Conservation (phyloP, 2,113 vertebrate species). For the Plotosus lineatus region DNA sequence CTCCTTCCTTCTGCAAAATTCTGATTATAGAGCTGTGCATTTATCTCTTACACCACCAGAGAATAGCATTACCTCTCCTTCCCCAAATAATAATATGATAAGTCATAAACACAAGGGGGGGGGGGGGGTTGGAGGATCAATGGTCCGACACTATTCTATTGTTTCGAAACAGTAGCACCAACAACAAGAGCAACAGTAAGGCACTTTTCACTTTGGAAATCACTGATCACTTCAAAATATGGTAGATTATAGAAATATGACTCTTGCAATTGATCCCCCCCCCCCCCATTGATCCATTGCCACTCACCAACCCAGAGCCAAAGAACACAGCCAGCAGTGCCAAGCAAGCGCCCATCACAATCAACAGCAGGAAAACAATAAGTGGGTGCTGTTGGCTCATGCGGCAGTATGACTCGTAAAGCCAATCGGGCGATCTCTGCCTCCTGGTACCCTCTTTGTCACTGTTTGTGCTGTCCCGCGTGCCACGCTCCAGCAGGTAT, state of each 20-base stretch:
- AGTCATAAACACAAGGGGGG: too few relatives aligned
- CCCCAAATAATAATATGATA: not conserved
- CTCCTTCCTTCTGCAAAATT: not conserved
- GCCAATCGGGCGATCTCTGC: constrained; percentile 87
- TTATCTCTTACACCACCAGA: not conserved
- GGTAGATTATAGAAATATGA: not conserved
- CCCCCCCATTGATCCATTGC: constrained; percentile 30
- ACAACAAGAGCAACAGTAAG: not conserved
- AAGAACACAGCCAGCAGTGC: constrained; percentile 95
- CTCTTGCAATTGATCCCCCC: not conserved
- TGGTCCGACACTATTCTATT: not conserved
- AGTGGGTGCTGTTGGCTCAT: constrained; percentile 99
- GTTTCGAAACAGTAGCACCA: too few relatives aligned
- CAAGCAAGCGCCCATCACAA: constrained; percentile 95
- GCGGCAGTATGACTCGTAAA: constrained; percentile 96
- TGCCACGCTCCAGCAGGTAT: constrained; percentile 79
- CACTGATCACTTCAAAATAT: not conserved
- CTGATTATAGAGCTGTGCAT: not conserved
- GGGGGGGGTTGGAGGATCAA: too few relatives aligned
- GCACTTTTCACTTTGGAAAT: not conserved
- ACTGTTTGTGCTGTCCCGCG: constrained; percentile 53
- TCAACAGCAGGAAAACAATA: constrained; percentile 94
- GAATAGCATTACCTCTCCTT: not conserved
- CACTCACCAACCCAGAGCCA: constrained; percentile 93
- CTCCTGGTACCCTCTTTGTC: constrained; percentile 65